Conservation (phyloP, 2,113 vertebrate species). For the Cochlearius cochlearius region DNA sequence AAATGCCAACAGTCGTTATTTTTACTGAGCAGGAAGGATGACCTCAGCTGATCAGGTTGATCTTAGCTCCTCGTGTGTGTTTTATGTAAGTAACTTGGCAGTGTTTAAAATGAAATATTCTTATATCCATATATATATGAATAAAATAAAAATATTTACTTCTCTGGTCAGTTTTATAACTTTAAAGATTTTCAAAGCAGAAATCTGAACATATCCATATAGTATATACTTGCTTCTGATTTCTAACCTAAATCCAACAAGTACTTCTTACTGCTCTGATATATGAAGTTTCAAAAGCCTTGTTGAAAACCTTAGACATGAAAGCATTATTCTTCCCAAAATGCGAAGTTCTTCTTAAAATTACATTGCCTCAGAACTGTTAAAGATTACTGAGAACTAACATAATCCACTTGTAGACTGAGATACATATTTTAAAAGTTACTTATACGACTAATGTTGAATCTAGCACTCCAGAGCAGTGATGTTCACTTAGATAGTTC, state of each 20-base stretch:
- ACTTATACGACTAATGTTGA: not conserved
- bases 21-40: not conserved
- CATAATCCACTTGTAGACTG: accelerated
- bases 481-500: not conserved
- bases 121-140: not conserved
- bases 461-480: not conserved
- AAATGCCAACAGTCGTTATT: not conserved
- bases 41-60: not conserved
- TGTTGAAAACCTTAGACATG: not conserved
- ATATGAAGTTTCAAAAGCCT: not conserved
- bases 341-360: not conserved
- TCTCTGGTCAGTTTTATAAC: not conserved
- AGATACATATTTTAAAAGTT: not conserved
- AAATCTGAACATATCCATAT: not conserved
- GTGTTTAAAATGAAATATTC: not conserved
- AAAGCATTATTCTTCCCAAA: not conserved
- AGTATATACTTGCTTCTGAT: not conserved
- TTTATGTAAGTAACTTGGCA: not conserved
- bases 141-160: not conserved
- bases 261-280: not conserved
- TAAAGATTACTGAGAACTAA: not conserved
- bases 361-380: not conserved
- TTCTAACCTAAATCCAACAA: not conserved
- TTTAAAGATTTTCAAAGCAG: not conserved
- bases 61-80: not conserved